Evolutionary conservation across 2,888 invertebrate species (phyloP).

Genomic region (Tipula helvola): DNA sequence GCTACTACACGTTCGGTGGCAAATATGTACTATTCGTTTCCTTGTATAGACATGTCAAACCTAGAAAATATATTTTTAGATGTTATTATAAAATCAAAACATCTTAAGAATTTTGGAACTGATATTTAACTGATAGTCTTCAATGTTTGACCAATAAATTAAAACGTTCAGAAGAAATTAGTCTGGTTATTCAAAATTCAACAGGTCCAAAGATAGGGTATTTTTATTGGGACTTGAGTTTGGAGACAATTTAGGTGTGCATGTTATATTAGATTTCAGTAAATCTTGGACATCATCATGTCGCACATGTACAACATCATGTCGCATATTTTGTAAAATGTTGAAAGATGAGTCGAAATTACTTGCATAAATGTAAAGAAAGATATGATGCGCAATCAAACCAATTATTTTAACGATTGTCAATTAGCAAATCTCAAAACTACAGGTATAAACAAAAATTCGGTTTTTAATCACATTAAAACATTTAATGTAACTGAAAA

Average conservation of each 20-base stretch:
- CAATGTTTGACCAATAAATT: background rate
- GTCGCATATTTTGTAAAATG: background rate
- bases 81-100: background rate
- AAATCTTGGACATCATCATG: background rate
- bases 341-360: background rate
- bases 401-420: no score
- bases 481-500: no score
- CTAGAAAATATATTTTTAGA: background rate
- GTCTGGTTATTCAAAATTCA: no score
- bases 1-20: background rate
- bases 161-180: background rate
- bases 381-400: no score
- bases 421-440: no score
- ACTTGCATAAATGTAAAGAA: background rate
- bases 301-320: background rate
- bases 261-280: background rate
- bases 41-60: background rate
- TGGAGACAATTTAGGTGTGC: background rate
- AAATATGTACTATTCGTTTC: background rate
- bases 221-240: background rate
- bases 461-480: no score
- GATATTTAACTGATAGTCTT: background rate
- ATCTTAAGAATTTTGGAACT: background rate
- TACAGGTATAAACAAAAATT: no score
- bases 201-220: no score